These are phyloP conservation scores for Atta colombica DNA, from an alignment of 1,140 invertebrate species.

Conservation along the genomic window DNA sequence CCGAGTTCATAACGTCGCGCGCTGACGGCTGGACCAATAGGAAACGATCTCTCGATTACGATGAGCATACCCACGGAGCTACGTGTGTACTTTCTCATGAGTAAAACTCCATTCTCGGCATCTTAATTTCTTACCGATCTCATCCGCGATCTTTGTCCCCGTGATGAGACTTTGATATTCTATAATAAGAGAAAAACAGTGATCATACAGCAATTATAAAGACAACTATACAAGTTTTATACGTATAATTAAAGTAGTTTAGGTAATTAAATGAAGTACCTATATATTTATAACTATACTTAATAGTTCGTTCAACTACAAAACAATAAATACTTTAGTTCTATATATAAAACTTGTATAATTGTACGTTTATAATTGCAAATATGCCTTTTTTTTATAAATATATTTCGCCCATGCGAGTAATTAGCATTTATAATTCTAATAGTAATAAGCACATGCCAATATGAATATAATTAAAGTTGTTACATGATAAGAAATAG, in stretches of 20 bases:
- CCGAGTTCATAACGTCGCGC: conserved; percentile 28
- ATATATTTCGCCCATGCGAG: background rate
- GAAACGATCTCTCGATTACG: conserved; percentile 1
- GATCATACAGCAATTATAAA: too few species aligned
- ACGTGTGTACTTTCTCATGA: conserved; percentile 18
- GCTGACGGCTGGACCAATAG: conserved; percentile 25
- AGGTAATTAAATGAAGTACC: too few species aligned
- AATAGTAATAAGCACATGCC: background rate
- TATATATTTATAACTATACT: too few species aligned
- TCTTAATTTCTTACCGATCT: conserved; percentile 10
- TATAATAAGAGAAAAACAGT: too few species aligned
- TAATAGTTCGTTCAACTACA: too few species aligned
- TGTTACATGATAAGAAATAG: background rate
- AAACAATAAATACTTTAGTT: too few species aligned
- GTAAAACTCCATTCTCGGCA: conserved; percentile 5
- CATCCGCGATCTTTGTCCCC: background rate
- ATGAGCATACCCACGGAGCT: background rate
- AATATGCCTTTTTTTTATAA: too few species aligned
- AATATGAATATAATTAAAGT: conserved; percentile 2
- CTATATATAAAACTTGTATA: too few species aligned
- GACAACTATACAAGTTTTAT: too few species aligned
- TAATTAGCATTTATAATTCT: background rate
- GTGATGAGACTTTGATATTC: background rate
- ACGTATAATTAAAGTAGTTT: too few species aligned
- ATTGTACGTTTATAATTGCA: too few species aligned